Percentiles rank a stretch among this genome's conserved stretches.
Evolutionary conservation across 2,113 vertebrate genomes (phyloP).

Genomic region (Eira barbara): DNA sequence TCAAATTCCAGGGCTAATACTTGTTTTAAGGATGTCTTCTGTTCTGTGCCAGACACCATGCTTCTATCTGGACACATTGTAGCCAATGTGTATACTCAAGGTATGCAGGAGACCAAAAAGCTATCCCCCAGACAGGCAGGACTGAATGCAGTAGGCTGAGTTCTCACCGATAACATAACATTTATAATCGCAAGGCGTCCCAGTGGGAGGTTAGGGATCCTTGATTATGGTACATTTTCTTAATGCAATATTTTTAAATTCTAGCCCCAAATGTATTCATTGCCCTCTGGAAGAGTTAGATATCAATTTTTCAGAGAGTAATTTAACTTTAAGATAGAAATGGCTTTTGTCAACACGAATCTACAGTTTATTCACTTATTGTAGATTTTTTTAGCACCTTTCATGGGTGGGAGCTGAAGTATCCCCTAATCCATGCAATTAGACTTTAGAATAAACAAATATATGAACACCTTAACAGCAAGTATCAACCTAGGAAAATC

Average conservation of each 20-base stretch:
- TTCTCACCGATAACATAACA: neutral
- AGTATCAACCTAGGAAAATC: conserved; percentile 2
- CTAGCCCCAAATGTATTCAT: neutral
- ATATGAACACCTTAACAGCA: conserved; percentile 4
- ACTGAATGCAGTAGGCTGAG: neutral
- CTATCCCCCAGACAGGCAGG: neutral
- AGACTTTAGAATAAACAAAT: conserved; percentile 28
- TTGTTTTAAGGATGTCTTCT: neutral
- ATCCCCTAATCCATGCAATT: neutral
- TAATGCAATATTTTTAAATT: neutral
- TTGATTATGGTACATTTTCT: conserved; percentile 19
- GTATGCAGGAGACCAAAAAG: neutral
- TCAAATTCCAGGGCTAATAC: neutral
- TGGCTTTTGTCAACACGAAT: neutral
- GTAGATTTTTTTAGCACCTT: neutral
- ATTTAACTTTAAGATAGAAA: conserved; percentile 42
- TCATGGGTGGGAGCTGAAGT: neutral
- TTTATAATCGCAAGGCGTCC: neutral
- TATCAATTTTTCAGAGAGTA: neutral
- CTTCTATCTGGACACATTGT: neutral
- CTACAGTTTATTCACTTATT: conserved; percentile 30
- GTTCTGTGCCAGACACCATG: neutral
- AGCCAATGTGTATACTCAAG: neutral
- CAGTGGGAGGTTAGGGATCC: neutral
- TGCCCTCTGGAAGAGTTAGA: neutral